Evolutionary conservation across 2,888 invertebrate species (phyloP).

Genomic region (Apoderus coryli): DNA sequence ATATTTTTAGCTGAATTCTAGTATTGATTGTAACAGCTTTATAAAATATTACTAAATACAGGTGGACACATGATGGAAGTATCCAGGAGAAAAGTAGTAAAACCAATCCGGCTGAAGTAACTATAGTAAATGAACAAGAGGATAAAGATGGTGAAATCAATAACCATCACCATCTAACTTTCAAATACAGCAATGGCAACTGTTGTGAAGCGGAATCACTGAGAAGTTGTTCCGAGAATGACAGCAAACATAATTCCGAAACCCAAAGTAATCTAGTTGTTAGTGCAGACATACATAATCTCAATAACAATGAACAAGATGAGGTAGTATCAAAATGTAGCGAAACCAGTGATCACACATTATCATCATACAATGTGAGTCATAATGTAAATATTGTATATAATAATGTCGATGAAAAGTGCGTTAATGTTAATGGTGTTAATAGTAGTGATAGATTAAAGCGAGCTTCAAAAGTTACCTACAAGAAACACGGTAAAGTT

Average conservation of each 20-base stretch:
- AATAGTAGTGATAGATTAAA: constrained; percentile 20
- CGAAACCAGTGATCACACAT: constrained; percentile 18
- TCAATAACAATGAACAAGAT: no score
- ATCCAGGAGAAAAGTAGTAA: no score
- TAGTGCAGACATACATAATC: constrained; percentile 24
- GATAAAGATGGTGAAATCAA: no score
- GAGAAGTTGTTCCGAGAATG: constrained; percentile 9
- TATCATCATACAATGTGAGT: constrained; percentile 16
- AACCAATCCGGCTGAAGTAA: no score
- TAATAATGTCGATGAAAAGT: constrained; percentile 17
- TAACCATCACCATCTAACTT: no score
- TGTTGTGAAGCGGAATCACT: constrained; percentile 8
- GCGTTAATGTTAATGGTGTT: constrained; percentile 14
- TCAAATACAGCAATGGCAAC: constrained; percentile 13
- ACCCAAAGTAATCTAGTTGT: constrained; percentile 18
- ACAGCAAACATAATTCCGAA: constrained; percentile 10
- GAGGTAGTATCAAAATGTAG: constrained; percentile 9
- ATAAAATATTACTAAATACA: no score
- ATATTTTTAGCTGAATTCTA: no score
- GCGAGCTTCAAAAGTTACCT: constrained; percentile 21
- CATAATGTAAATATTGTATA: constrained; percentile 19
- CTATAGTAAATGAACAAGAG: no score
- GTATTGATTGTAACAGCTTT: no score
- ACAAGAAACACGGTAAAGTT: constrained; percentile 27
- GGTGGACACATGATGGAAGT: no score